Base-by-base conservation (phyloP, 2,797 vertebrate genomes). In the Phylloscopus collybita region DNA sequence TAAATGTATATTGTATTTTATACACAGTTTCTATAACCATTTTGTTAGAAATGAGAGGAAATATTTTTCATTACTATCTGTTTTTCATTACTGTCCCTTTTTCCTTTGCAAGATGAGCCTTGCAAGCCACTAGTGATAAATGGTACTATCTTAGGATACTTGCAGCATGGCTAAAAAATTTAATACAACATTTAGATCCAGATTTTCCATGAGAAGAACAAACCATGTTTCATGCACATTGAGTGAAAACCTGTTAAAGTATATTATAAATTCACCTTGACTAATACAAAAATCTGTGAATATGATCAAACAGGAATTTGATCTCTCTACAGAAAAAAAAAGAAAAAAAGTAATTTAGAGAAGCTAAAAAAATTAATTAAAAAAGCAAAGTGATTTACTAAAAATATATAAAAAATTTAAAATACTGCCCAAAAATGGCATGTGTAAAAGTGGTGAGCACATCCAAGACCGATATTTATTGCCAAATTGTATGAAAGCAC, bases 361-460 rank as follows among this genome's bases (percentile, higher is more conserved):
- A 90, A 72, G 13, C 1, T 60, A 38, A 70, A 88, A 36, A 1
- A 57, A 74, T 13, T 60, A 25, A 42, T 30, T 8, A 1, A 13
- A 42, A 2, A 12, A 32, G 1, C 1, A 10, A 38, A 64, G 5
- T 29, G 10, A 20, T 3, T 62, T 51, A 29, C 18, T 10, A 45
- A 78, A 93, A 60, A 71, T n/a, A 8, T n/a, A 38, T 20, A 10
- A 26, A 62, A 85, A 5, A 74, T 54, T 66, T 73, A 3, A 62
- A 69, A 50, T 38, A 66, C 22, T 83, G 1, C 0, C 7, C 34
- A 64, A 76, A 82, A 54, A 36, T 22, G 1, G 7, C 11, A 20
- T 1, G 2, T 32, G 8, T 16, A 73, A 62, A 87, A 67, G 7
- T 56, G 15, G 7, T 64, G 45, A 87, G 59, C 44, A 23, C 5